Conservation (phyloP, 2,888 invertebrate species). For the Bhutanitis thaidina region DNA sequence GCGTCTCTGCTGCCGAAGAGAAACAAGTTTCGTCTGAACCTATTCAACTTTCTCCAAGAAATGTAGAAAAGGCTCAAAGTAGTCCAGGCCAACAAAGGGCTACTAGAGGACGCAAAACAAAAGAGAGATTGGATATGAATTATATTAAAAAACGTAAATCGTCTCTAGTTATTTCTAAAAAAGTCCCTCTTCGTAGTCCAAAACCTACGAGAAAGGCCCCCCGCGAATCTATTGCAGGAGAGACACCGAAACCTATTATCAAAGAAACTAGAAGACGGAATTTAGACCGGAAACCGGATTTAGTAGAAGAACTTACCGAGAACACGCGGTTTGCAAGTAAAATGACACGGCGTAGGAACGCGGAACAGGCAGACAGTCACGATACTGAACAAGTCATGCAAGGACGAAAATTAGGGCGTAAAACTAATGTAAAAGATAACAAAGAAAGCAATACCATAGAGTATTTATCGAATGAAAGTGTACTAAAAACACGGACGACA, state of each 20-base stretch:
- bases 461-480: constrained; percentile 13
- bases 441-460: background rate
- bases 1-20: background rate
- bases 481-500: constrained; percentile 31
- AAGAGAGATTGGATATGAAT: background rate
- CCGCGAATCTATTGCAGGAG: background rate
- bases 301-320: background rate
- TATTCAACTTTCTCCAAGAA: background rate
- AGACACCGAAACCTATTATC: background rate
- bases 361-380: background rate
- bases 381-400: background rate
- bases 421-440: background rate
- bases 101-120: constrained; percentile 6
- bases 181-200: constrained; percentile 42
- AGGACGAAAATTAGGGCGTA: background rate
- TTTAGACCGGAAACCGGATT: constrained; percentile 1
- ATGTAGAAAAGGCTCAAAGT: constrained; percentile 1
- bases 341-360: background rate
- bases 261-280: constrained; percentile 5
- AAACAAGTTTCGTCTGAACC: background rate
- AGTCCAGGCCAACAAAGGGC: constrained; percentile 6
- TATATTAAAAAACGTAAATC: constrained; percentile 36
- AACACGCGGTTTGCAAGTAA: no score
- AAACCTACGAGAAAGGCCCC: constrained; percentile 14
- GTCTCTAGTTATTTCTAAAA: constrained; percentile 47